Evolutionary conservation across 2,888 invertebrate genomes (phyloP).

Genomic region (Metopia argyrocephala): DNA sequence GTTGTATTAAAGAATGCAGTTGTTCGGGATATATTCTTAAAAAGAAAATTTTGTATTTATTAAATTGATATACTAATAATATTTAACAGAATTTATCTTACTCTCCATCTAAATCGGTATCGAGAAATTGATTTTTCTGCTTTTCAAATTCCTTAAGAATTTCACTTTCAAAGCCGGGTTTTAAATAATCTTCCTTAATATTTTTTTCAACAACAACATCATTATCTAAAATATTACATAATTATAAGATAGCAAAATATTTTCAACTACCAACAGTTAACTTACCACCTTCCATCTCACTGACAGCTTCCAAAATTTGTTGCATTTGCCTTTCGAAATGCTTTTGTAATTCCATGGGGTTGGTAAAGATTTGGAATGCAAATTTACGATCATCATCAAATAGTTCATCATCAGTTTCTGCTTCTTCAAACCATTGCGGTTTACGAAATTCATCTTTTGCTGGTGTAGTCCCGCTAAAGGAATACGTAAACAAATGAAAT

Average conservation of each 20-base stretch:
- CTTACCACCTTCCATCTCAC: slow-evolving; percentile 74
- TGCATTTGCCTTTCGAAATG: slow-evolving; percentile 83
- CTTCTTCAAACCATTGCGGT: slow-evolving; percentile 78
- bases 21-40: slow-evolving; percentile 76
- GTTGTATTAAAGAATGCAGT: slow-evolving; percentile 76
- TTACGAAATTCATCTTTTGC: slow-evolving; percentile 78
- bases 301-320: slow-evolving; percentile 80
- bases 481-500: too few relatives aligned
- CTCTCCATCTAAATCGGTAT: slow-evolving; percentile 81
- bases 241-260: not conserved
- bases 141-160: slow-evolving; percentile 74
- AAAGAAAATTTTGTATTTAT: slow-evolving; percentile 1
- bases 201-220: slow-evolving; percentile 72
- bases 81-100: slow-evolving; percentile 68
- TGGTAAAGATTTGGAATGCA: slow-evolving; percentile 81
- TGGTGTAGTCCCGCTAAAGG: slow-evolving; percentile 49
- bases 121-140: slow-evolving; percentile 74
- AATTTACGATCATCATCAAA: slow-evolving; percentile 77
- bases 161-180: slow-evolving; percentile 78
- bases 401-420: slow-evolving; percentile 78
- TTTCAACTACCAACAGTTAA: slow-evolving; percentile 7
- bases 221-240: slow-evolving; percentile 63
- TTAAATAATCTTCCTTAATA: slow-evolving; percentile 80
- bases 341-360: slow-evolving; percentile 82
- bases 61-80: not conserved